phyloP scores from a whole-genome alignment of 2,113 vertebrate genomes.

The Rhinogobius similis region DNA sequence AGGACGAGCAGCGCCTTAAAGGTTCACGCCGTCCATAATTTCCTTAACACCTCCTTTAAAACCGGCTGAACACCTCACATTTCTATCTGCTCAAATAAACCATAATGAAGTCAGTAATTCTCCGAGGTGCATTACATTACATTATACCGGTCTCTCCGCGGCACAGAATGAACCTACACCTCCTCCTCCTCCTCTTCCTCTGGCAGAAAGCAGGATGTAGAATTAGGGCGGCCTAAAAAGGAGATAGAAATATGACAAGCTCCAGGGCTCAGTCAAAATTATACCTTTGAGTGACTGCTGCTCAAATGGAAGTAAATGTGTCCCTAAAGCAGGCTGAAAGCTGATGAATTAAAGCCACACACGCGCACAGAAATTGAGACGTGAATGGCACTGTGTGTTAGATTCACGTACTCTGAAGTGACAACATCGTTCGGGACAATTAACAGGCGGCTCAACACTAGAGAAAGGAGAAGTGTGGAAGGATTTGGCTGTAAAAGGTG shows the following conservation, averaged over 20 bases:
- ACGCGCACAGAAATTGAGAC: slow-evolving; percentile 7
- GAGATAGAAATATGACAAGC: slow-evolving; percentile 60
- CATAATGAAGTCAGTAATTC: slow-evolving; percentile 5
- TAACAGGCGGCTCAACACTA: slow-evolving; percentile 16
- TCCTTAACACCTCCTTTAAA: neutral
- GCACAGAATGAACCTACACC: slow-evolving; percentile 23
- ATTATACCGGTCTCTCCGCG: slow-evolving; percentile 8
- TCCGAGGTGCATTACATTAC: slow-evolving; percentile 1
- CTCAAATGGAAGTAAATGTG: slow-evolving; percentile 52
- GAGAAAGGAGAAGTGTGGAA: no score
- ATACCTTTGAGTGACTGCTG: slow-evolving; percentile 52
- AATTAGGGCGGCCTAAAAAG: slow-evolving; percentile 68
- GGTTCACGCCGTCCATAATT: neutral
- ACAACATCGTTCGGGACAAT: slow-evolving; percentile 27
- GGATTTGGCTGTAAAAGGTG: no score
- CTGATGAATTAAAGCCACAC: slow-evolving; percentile 11
- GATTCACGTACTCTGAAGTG: slow-evolving; percentile 35
- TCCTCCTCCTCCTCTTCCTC: slow-evolving; percentile 7
- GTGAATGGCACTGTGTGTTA: slow-evolving; percentile 24
- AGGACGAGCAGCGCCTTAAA: neutral
- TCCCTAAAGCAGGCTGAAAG: slow-evolving; percentile 45
- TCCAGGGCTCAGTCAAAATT: slow-evolving; percentile 59
- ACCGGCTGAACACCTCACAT: neutral
- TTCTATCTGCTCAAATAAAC: neutral
- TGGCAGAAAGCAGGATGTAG: slow-evolving; percentile 58